phyloP scores from a whole-genome alignment of 1,140 invertebrate genomes.

The Cryptotermes secundus region DNA sequence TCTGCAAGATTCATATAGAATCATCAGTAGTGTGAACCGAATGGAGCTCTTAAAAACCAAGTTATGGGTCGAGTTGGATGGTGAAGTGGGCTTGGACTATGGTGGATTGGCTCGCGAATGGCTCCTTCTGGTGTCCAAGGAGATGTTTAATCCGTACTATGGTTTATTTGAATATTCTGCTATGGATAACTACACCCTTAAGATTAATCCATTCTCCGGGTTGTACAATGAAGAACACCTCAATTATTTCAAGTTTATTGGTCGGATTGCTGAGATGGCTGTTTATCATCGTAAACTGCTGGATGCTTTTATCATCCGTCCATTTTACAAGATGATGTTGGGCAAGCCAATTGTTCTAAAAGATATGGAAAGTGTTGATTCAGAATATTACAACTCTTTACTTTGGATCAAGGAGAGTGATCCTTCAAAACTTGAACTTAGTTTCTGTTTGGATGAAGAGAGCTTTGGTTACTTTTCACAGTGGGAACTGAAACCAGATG shows the following conservation, averaged over 20 bases:
- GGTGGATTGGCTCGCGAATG: conserved; percentile 95
- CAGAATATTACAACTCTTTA: conserved; percentile 97
- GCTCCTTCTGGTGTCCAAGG: conserved; percentile 97
- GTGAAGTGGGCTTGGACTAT: conserved; percentile 96
- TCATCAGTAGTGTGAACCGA: conserved; percentile 80
- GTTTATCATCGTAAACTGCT: conserved; percentile 97
- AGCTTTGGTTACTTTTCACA: conserved; percentile 93
- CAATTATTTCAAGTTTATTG: conserved; percentile 98
- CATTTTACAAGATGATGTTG: conserved; percentile 99
- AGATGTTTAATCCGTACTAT: conserved; percentile 99
- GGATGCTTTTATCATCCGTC: conserved; percentile 97
- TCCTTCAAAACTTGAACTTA: conserved; percentile 89
- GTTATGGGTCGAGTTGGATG: conserved; percentile 98
- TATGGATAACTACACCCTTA: conserved; percentile 98
- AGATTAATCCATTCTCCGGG: conserved; percentile 97
- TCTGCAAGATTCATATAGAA: conserved; percentile 93
- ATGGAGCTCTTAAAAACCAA: conserved; percentile 93
- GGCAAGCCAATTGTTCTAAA: conserved; percentile 90
- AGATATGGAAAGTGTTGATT: conserved; percentile 98
- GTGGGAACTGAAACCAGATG: conserved; percentile 87
- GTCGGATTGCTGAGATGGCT: conserved; percentile 96
- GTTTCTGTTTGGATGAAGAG: conserved; percentile 95
- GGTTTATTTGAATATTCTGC: conserved; percentile 99
- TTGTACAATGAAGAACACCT: conserved; percentile 97
- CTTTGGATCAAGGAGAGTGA: conserved; percentile 98